Evolutionary conservation across 2,113 vertebrate species (phyloP), one percentile per base, ranked within the genome.

Genomic region (Cervus canadensis): DNA sequence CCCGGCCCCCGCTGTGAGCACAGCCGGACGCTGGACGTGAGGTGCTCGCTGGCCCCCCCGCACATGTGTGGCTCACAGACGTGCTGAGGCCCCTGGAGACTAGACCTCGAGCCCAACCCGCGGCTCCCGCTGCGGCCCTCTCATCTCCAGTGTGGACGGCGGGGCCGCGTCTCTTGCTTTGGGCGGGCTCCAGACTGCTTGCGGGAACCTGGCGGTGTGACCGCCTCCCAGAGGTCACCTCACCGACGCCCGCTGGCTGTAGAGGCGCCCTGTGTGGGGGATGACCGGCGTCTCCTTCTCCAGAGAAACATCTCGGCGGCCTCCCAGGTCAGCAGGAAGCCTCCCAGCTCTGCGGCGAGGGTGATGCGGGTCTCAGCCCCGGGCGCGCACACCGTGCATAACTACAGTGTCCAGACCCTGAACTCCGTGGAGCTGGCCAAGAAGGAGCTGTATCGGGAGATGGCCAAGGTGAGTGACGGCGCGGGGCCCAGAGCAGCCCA

Each of bases 331-430:
- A 98, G 97, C 94, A 98, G 84, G 60, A 97, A 71, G 89, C 1
- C 96, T 33, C 87, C 93, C 21, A 98, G 89, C 89, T 36, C 97
- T 4, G 78, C 83, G 59, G 85, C 43, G 3, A 97, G 97, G 57
- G 71, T 94, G 13, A 83, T 99, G 19, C 84, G 86, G 83, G 96
- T 98, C 16, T 88, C 97, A 1, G 94, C 96, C 50, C 54, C 64
- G 7, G 87, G 96, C 26, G 94, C 57, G 21, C 91, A 88, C 36
- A 45, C 97, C 0, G 98, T 98, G 33, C 97, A 99, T 94, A 99
- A 99, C 97, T 99, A 99, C 95, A 99, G 99, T 48, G 98, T 67
- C 82, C 99, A 99, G 98, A 98, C 98, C 36, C 96, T 99, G 96
- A 99, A 99, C 85, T 98, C 99, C 30, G 97, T 98, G 11, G 92